Base-by-base conservation (phyloP, 2,797 vertebrate genomes). In the Huso huso region DNA sequence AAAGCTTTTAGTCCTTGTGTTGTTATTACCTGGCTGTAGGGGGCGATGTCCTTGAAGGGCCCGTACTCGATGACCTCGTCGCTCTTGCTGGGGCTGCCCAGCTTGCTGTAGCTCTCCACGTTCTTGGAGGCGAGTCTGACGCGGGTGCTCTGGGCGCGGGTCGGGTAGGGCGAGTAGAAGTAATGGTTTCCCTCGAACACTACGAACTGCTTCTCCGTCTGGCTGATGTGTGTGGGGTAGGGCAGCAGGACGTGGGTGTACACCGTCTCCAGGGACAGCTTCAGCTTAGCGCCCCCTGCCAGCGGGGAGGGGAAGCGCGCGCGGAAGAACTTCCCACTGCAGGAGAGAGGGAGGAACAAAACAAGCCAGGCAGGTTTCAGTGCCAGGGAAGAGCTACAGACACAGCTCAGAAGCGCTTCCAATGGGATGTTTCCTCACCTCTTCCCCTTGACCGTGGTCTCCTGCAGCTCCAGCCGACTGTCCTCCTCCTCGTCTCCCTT, bases 131-230 rank as follows among this genome's bases (percentile, higher is more conserved):
- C 90, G 57, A 99, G 85, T 55, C 94, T 94, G 67, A 99, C 89
- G 0, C 93, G 92, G 3, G 90, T 97, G 0, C 85, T 94, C 81
- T 98, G 95, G 71, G 86, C 91, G 71, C 89, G 93, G 49, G 93
- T 96, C 61, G 87, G 83, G 68, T 99, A 98, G 0, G 96, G 96
- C 0, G 96, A 95, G 77, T 92, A 99, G 79, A 96, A 84, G 75
- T 99, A 99, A 79, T 99, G 97, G 88, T 94, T 99, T 59, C 96
- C 96, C 78, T 97, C 95, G 67, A 97, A 99, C 51, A 98, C 89
- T 68, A 99, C 97, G 75, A 97, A 90, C 86, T 99, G 97, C 10
- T 94, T 93, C 83, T 99, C 96, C 0, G 95, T 92, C 72, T 99
- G 97, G 11, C 93, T 95, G 82, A 99, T 94, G 63, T 97, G 93